phyloP scores from a whole-genome alignment of 2,797 vertebrate genomes.

The Arnoldichthys spilopterus region DNA sequence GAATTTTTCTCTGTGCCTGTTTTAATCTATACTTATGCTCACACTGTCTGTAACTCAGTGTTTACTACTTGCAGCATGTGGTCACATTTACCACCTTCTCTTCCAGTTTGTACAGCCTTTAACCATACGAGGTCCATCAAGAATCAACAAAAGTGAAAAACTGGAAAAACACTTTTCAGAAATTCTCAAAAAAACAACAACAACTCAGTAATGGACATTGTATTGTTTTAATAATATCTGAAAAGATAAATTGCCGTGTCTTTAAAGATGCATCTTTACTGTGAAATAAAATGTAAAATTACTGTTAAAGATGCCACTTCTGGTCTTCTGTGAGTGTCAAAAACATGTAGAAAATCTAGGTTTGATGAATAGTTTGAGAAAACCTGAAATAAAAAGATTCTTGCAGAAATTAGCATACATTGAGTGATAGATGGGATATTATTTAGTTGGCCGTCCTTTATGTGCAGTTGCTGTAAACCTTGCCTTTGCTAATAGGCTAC shows the following conservation, averaged over 20 bases:
- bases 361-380: background rate
- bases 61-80: background rate
- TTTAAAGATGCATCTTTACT: background rate
- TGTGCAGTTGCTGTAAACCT: background rate
- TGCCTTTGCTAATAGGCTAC: background rate
- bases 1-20: background rate
- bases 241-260: background rate
- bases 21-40: background rate
- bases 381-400: background rate
- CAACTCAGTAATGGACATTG: background rate
- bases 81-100: background rate
- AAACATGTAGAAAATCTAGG: background rate
- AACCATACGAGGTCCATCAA: background rate
- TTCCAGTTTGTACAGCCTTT: background rate
- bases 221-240: background rate
- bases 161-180: no score
- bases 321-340: background rate
- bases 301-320: background rate
- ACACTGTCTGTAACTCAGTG: background rate
- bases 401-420: background rate
- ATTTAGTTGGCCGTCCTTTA: constrained; percentile 6
- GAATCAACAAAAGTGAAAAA: no score
- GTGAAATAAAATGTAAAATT: background rate
- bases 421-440: background rate
- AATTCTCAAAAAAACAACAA: no score